Conservation (phyloP, 2,797 vertebrate species). For the Enteromius trimaculatus region DNA sequence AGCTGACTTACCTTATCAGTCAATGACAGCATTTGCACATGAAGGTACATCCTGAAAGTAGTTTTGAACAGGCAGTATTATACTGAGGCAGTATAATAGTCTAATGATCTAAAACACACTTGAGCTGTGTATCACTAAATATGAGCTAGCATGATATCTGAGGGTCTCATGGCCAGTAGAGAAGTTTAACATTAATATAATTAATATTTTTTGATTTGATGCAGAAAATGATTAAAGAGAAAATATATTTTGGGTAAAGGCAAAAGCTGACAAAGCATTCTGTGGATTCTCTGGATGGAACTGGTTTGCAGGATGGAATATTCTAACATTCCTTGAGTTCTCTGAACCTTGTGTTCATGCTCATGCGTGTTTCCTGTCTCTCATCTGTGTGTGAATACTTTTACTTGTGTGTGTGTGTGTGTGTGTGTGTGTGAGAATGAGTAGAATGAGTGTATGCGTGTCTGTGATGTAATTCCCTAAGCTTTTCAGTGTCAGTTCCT, state of each 20-base stretch:
- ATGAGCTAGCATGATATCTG: not conserved
- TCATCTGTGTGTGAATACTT: constrained; percentile 2
- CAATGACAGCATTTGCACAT: not conserved
- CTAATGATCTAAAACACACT: not conserved
- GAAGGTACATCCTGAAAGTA: not conserved
- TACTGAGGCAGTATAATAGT: not conserved
- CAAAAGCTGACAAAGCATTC: not conserved
- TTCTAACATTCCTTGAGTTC: not conserved
- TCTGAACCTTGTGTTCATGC: not conserved
- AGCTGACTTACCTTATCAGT: not conserved
- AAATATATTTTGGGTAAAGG: not conserved
- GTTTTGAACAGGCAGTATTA: not conserved
- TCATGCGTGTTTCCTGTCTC: not conserved
- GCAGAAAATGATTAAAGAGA: not conserved
- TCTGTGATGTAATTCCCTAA: constrained; percentile 24
- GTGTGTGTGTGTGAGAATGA: no score
- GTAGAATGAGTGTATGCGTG: not conserved
- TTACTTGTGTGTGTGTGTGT: not conserved
- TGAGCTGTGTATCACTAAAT: not conserved
- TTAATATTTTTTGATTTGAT: not conserved
- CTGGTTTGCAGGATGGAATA: not conserved
- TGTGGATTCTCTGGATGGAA: not conserved
- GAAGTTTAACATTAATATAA: not conserved
- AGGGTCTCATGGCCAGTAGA: not conserved
- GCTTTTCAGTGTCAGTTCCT: constrained; percentile 18